phyloP scores from a whole-genome alignment of 1,140 invertebrate genomes.

The Ceratina australensis region DNA sequence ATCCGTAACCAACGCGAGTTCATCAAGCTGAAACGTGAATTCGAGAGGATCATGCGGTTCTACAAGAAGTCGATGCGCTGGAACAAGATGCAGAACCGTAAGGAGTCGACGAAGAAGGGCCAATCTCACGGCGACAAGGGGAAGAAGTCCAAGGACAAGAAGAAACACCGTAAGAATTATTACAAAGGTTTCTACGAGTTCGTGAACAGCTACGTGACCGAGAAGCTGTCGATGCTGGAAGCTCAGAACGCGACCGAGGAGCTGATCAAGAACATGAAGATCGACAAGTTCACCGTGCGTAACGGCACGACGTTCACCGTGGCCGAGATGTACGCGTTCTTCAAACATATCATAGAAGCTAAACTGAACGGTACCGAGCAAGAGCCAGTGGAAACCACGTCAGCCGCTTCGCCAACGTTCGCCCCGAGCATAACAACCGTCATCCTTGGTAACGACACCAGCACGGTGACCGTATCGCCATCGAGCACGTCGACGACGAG shows the following conservation, averaged over 20 bases:
- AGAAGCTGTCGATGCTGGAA: conserved; percentile 71
- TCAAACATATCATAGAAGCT: conserved; percentile 79
- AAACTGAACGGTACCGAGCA: conserved; percentile 70
- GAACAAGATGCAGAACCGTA: conserved; percentile 75
- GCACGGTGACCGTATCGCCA: background rate
- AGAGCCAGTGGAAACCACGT: background rate
- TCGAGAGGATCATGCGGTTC: conserved; percentile 76
- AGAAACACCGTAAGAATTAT: conserved; percentile 68
- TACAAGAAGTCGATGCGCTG: conserved; percentile 77
- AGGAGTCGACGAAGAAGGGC: conserved; percentile 66
- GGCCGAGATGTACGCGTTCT: conserved; percentile 77
- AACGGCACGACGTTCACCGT: conserved; percentile 75
- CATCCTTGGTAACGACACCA: background rate
- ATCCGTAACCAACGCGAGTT: conserved; percentile 75
- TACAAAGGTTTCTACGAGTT: conserved; percentile 78
- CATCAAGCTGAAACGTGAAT: conserved; percentile 74
- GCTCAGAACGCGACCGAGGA: conserved; percentile 72
- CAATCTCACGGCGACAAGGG: conserved; percentile 51
- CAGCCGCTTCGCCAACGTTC: background rate
- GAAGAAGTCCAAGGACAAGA: conserved; percentile 54
- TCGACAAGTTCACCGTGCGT: conserved; percentile 72
- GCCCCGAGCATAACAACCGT: background rate
- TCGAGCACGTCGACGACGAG: conserved; percentile 39
- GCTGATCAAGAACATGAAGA: conserved; percentile 73
- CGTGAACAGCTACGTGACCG: conserved; percentile 75